Percentiles rank a stretch among this genome's conserved stretches.
phyloP scores from a whole-genome alignment of 2,888 invertebrate genomes.

The Trichopoda pennipes region DNA sequence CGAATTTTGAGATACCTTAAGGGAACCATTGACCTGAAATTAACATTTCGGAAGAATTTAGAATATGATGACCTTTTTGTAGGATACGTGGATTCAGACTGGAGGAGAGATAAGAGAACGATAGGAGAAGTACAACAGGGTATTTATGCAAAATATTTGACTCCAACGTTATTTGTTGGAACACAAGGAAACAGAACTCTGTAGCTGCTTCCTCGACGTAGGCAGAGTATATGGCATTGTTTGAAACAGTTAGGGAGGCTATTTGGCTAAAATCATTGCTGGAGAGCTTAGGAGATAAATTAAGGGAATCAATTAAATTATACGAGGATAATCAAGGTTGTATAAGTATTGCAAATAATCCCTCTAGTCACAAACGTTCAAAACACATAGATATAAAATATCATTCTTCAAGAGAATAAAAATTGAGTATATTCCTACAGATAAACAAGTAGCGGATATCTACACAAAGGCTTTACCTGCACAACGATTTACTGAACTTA shows the following conservation, averaged over 20 bases:
- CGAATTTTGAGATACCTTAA: slow-evolving; percentile 31
- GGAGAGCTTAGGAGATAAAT: slow-evolving; percentile 24
- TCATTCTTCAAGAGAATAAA: slow-evolving; percentile 67
- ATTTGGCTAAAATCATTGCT: slow-evolving; percentile 59
- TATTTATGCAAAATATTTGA: slow-evolving; percentile 69
- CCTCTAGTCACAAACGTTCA: not conserved
- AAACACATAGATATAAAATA: slow-evolving; percentile 68
- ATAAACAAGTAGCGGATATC: slow-evolving; percentile 56
- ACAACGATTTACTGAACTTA: slow-evolving; percentile 42
- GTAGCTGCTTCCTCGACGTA: slow-evolving; percentile 32
- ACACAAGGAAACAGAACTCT: slow-evolving; percentile 61
- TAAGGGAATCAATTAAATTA: slow-evolving; percentile 39
- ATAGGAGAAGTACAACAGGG: slow-evolving; percentile 68
- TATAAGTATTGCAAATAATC: no score
- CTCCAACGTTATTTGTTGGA: slow-evolving; percentile 62
- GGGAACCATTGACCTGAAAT: slow-evolving; percentile 46
- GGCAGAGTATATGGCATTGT: slow-evolving; percentile 65
- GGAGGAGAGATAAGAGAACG: slow-evolving; percentile 62
- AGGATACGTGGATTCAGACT: slow-evolving; percentile 70
- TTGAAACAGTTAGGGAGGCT: slow-evolving; percentile 65
- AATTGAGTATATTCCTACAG: slow-evolving; percentile 66
- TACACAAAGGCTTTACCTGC: no score
- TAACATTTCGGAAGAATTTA: slow-evolving; percentile 9
- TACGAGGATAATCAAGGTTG: not conserved
- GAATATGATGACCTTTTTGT: slow-evolving; percentile 46